Percentiles rank a stretch among this genome's conserved stretches.
Evolutionary conservation across 2,888 invertebrate genomes (phyloP).

Genomic region (Mystacides longicornis): DNA sequence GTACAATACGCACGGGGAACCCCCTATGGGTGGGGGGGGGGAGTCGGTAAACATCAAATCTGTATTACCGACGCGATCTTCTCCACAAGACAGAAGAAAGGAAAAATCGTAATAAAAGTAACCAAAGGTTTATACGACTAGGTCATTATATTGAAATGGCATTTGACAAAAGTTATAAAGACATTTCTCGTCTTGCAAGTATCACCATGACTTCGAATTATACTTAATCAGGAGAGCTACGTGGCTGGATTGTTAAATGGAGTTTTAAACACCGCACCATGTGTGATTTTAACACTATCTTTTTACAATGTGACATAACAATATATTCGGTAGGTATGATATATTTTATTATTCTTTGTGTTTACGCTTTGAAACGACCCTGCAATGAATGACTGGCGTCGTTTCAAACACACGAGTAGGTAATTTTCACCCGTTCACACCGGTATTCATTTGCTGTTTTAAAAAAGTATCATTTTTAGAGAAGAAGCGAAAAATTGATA

Average conservation of each 20-base stretch:
- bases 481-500: no score
- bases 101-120: conserved; percentile 23
- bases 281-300: no score
- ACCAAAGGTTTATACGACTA: conserved; percentile 15
- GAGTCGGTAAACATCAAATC: conserved; percentile 25
- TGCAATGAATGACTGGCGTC: no score
- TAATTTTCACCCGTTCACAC: no score
- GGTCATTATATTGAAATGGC: conserved; percentile 15
- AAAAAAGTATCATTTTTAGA: no score
- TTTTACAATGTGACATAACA: no score
- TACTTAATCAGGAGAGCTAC: conserved; percentile 3
- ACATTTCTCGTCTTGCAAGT: conserved; percentile 5
- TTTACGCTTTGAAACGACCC: no score
- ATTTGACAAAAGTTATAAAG: conserved; percentile 11
- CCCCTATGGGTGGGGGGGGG: conserved; percentile 5
- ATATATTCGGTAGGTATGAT: no score
- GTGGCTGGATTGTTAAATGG: background rate
- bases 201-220: conserved; percentile 8
- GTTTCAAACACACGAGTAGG: no score
- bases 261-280: no score
- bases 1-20: background rate
- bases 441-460: no score
- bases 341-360: no score
- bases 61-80: conserved; percentile 24
- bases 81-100: conserved; percentile 15